Evolutionary conservation across 2,113 vertebrate genomes (phyloP).

Genomic region (Hemichromis elongatus): DNA sequence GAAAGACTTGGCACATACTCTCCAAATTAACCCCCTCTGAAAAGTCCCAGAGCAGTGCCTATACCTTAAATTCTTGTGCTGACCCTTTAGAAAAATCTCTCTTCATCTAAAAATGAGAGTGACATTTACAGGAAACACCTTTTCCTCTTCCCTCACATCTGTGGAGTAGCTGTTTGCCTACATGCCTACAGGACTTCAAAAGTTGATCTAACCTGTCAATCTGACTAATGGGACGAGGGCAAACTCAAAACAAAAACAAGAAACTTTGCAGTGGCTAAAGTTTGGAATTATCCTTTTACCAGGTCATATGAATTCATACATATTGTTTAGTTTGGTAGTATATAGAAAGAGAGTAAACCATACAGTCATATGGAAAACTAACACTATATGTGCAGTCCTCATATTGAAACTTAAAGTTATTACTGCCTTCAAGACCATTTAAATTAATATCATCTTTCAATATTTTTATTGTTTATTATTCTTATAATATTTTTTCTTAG

Average conservation of each 20-base stretch:
- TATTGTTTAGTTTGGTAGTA: not conserved
- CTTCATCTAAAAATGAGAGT: conserved; percentile 45
- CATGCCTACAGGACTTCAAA: conserved; percentile 17
- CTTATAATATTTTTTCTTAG: not conserved
- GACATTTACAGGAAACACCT: conserved; percentile 60
- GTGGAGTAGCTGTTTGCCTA: conserved; percentile 17
- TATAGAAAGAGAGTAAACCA: not conserved
- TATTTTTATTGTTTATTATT: not conserved
- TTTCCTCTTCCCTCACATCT: conserved; percentile 30
- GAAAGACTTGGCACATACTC: not conserved
- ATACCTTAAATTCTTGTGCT: conserved; percentile 20
- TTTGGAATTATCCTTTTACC: not conserved
- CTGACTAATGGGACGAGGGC: not conserved
- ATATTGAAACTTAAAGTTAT: not conserved
- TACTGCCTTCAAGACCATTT: not conserved
- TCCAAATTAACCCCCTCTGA: not conserved
- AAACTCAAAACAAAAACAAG: not conserved
- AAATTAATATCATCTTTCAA: not conserved
- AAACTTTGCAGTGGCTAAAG: not conserved
- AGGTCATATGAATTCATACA: not conserved
- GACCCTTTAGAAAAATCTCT: conserved; percentile 43
- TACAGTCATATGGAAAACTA: not conserved
- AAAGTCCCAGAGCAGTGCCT: conserved; percentile 14
- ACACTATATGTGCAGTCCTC: not conserved
- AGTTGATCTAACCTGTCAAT: conserved; percentile 45